These are phyloP conservation scores for Rynchops niger DNA, from an alignment of 2,113 vertebrate genomes.

Conservation along the genomic window DNA sequence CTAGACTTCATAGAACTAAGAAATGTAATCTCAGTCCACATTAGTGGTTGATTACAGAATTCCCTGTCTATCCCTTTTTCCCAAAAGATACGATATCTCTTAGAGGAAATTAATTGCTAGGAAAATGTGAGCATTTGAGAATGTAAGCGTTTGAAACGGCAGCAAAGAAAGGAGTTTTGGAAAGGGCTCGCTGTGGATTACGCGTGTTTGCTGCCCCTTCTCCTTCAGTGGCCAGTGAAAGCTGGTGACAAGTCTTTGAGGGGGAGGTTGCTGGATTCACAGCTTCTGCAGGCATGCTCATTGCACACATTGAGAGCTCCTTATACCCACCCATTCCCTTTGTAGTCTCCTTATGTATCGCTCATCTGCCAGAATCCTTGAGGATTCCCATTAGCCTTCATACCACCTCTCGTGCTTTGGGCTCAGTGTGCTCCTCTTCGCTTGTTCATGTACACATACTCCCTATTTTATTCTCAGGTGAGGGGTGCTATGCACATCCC, in stretches of 20 bases:
- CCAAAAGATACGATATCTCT: background rate
- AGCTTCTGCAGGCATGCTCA: background rate
- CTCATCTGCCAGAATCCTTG: background rate
- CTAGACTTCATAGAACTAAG: background rate
- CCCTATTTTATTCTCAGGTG: background rate
- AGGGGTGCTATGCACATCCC: background rate
- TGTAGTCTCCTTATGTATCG: background rate
- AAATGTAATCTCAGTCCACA: background rate
- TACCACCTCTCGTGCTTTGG: background rate
- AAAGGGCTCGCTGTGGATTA: background rate
- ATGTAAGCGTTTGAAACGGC: background rate
- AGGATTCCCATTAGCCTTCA: background rate
- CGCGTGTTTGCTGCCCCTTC: fast-evolving
- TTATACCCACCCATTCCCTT: background rate
- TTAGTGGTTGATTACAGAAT: background rate
- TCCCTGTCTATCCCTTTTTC: background rate
- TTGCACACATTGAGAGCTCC: background rate
- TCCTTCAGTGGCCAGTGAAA: background rate
- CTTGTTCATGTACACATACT: background rate
- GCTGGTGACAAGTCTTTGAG: background rate
- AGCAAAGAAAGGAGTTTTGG: background rate
- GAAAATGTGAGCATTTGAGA: background rate
- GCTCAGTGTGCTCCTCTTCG: background rate
- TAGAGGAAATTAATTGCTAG: background rate
- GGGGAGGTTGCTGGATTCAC: background rate